These are phyloP conservation scores for Eubasilissa regina DNA, from an alignment of 1,140 invertebrate species.

Conservation along the genomic window DNA sequence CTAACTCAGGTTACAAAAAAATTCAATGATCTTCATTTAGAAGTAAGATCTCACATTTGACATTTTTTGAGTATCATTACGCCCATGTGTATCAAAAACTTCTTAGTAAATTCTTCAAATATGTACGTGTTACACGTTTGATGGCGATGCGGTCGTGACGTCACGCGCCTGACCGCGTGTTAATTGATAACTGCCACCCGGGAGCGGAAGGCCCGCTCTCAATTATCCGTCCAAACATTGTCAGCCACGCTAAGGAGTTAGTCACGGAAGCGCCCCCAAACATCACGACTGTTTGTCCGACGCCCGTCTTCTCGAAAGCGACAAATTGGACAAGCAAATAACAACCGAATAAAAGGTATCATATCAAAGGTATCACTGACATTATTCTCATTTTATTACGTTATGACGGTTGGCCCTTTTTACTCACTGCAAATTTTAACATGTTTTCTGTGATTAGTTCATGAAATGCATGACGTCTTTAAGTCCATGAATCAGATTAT, in stretches of 20 bases:
- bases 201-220: constrained; percentile 6
- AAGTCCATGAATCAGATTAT: too few relatives aligned
- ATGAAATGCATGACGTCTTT: too few relatives aligned
- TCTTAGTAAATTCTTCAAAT: not conserved
- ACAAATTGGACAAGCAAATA: not conserved
- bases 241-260: constrained; percentile 36
- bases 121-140: not conserved
- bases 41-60: too few relatives aligned
- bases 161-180: not conserved
- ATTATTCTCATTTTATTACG: too few relatives aligned
- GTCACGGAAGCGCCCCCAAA: constrained; percentile 50
- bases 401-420: too few relatives aligned
- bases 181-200: not conserved
- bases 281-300: constrained; percentile 45
- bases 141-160: not conserved
- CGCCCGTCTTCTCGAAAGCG: not conserved
- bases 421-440: too few relatives aligned
- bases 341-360: not conserved
- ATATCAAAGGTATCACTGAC: not conserved
- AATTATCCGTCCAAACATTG: constrained; percentile 47
- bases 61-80: too few relatives aligned
- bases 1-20: too few relatives aligned
- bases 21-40: too few relatives aligned
- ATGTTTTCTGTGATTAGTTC: too few relatives aligned
- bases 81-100: too few relatives aligned